These are phyloP conservation scores for Escarpia spicata DNA, from an alignment of 2,888 invertebrate species.

Conservation along the genomic window DNA sequence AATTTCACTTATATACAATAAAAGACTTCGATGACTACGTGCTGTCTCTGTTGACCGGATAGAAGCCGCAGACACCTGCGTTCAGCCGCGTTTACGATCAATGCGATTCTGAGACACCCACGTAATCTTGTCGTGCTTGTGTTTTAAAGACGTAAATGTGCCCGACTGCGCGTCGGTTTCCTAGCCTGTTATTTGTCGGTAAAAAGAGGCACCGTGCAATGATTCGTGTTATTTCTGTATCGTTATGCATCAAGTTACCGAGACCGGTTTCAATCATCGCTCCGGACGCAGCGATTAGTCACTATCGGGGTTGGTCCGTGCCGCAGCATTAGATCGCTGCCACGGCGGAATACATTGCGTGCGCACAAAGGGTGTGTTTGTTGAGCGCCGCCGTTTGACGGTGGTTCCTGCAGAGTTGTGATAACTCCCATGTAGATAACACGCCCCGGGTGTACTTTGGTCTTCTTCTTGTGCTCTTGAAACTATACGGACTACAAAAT, in stretches of 20 bases:
- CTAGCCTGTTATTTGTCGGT: neutral
- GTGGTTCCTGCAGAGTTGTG: neutral
- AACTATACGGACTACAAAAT: neutral
- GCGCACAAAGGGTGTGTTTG: neutral
- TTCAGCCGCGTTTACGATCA: neutral
- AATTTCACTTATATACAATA: neutral
- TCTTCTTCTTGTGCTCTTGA: neutral
- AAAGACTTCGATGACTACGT: neutral
- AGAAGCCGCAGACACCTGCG: neutral
- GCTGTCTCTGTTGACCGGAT: neutral
- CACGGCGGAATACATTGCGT: neutral
- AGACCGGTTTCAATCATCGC: neutral
- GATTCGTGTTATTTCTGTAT: neutral
- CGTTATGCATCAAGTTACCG: neutral
- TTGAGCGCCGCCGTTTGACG: neutral
- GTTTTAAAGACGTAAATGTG: neutral
- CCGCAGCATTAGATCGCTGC: neutral
- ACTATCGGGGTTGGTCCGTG: neutral
- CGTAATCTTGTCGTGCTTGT: neutral
- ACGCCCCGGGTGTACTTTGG: neutral
- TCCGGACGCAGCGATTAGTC: constrained; percentile 1
- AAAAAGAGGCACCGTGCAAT: neutral
- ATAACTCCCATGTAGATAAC: too few species aligned
- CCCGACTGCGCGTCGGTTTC: neutral
- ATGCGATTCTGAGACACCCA: neutral